Evolutionary conservation across 1,140 invertebrate genomes (phyloP).

Genomic region (Sinella curviseta): DNA sequence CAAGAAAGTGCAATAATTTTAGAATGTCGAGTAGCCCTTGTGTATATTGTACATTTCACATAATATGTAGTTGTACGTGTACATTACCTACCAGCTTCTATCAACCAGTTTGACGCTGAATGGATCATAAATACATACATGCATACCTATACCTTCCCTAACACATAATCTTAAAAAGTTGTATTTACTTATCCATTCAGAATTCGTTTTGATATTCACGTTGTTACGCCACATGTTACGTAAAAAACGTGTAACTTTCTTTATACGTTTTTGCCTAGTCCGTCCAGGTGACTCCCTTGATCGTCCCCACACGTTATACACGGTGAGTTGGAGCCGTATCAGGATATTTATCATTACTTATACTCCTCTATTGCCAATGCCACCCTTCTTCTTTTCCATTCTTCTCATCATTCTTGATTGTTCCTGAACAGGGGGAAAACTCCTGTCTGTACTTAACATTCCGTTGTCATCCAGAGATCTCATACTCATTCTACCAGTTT

Average conservation of each 20-base stretch:
- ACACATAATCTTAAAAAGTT: neutral
- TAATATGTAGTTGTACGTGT: neutral
- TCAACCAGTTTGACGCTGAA: neutral
- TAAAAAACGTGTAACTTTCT: neutral
- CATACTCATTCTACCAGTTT: neutral
- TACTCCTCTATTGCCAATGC: neutral
- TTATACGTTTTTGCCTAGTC: neutral
- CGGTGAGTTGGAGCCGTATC: neutral
- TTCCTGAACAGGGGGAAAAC: neutral
- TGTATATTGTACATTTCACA: neutral
- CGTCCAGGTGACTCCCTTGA: slow-evolving; percentile 6
- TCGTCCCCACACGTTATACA: neutral
- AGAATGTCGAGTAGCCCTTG: neutral
- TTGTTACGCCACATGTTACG: neutral
- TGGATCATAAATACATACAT: neutral
- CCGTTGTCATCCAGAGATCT: neutral
- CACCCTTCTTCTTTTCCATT: neutral
- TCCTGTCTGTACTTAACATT: neutral
- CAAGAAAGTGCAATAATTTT: slow-evolving; percentile 1
- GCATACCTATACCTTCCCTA: too few relatives aligned
- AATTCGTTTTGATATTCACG: neutral
- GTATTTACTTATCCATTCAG: neutral
- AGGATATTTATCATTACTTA: neutral
- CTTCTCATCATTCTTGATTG: neutral
- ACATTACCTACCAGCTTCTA: neutral